A percentile compares a stretch with the other conserved stretches of the same genome.
These are phyloP conservation scores for Anoncus sp. DNA, from an alignment of 2,888 invertebrate genomes.

Conservation along the genomic window DNA sequence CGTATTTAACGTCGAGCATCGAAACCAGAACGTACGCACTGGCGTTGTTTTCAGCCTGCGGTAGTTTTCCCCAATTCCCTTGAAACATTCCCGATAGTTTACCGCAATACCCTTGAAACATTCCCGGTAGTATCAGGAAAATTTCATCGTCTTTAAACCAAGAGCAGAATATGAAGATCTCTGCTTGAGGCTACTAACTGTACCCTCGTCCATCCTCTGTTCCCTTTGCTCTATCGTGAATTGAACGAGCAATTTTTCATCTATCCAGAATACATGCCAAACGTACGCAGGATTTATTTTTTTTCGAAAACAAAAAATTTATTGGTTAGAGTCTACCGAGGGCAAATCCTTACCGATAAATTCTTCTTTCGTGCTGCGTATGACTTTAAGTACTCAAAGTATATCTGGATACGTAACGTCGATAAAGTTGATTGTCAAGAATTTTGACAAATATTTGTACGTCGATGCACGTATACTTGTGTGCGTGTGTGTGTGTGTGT, in stretches of 20 bases:
- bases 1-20: slow-evolving; percentile 30
- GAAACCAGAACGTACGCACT: neutral
- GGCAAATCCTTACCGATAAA: slow-evolving; percentile 27
- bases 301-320: slow-evolving; percentile 27
- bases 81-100: too few relatives aligned
- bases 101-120: too few relatives aligned
- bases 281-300: too few relatives aligned
- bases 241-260: slow-evolving; percentile 12
- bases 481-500: neutral
- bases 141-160: slow-evolving; percentile 16
- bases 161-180: neutral
- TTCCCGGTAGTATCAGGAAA: slow-evolving; percentile 13
- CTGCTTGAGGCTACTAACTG: neutral
- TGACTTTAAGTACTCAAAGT: neutral
- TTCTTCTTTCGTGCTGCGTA: slow-evolving; percentile 10
- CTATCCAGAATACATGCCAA: too few relatives aligned
- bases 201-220: neutral
- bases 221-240: neutral
- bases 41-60: neutral
- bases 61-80: neutral
- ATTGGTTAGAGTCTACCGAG: slow-evolving; percentile 8
- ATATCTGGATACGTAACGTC: neutral
- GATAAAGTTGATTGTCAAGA: slow-evolving; percentile 16
- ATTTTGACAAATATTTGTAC: slow-evolving; percentile 29
- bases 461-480: neutral